A percentile compares a stretch with the other conserved stretches of the same genome.
These are phyloP conservation scores for Coilia nasus DNA, from an alignment of 2,797 vertebrate species.

Conservation along the genomic window DNA sequence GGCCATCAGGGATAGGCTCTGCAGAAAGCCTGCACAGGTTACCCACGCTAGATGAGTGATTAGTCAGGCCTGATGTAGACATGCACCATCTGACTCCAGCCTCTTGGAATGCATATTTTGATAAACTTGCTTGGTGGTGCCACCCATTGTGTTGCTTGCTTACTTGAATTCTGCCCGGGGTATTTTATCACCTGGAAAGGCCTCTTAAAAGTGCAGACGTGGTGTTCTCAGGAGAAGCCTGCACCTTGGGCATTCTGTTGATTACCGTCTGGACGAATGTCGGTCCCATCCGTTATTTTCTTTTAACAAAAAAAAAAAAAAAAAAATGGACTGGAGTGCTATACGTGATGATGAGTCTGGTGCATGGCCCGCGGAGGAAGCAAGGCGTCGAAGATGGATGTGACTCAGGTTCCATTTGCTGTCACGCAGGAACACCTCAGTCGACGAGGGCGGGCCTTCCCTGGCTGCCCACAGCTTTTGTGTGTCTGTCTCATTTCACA, in stretches of 20 bases:
- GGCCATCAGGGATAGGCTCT: background rate
- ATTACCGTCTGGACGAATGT: background rate
- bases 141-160: constrained; percentile 6
- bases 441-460: constrained; percentile 58
- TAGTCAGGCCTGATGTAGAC: background rate
- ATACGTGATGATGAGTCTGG: constrained; percentile 15
- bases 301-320: background rate
- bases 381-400: constrained; percentile 64
- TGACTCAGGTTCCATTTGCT: constrained; percentile 33
- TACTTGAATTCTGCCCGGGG: background rate
- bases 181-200: background rate
- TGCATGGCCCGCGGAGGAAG: constrained; percentile 39
- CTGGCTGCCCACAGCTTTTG: constrained; percentile 62
- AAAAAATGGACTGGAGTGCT: background rate
- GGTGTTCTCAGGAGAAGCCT: background rate
- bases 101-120: background rate
- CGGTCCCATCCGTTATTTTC: background rate
- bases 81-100: background rate
- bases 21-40: background rate
- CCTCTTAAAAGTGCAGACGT: background rate
- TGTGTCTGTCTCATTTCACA: constrained; percentile 81
- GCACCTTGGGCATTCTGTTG: background rate
- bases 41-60: background rate
- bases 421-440: constrained; percentile 49
- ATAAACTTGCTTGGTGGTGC: background rate